Percentiles rank a stretch among this genome's conserved stretches.
These are phyloP conservation scores for Tillus elongatus DNA, from an alignment of 2,888 invertebrate genomes.

Conservation along the genomic window DNA sequence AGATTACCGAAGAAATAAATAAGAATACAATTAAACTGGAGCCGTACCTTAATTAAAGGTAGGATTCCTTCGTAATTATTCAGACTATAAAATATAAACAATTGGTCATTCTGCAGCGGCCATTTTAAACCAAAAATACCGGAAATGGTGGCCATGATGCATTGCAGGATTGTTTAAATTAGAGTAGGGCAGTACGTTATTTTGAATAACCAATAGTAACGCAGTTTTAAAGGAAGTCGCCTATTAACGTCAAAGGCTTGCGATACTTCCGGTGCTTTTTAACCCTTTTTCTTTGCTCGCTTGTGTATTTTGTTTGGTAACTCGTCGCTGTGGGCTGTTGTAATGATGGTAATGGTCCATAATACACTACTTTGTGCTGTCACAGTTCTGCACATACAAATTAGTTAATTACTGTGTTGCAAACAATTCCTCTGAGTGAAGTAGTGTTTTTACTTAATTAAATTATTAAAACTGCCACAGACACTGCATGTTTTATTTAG, in stretches of 20 bases:
- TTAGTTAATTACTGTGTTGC: conserved; percentile 9
- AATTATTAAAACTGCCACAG: too few species aligned
- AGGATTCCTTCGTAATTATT: conserved; percentile 13
- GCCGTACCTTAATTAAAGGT: conserved; percentile 15
- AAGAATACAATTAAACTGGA: conserved; percentile 18
- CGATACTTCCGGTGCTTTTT: conserved; percentile 25
- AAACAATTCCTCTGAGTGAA: conserved; percentile 3
- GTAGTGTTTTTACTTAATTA: neutral
- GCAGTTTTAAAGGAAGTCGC: conserved; percentile 24
- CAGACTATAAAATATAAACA: conserved; percentile 17
- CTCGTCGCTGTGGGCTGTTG: too few species aligned
- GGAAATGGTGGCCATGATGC: conserved; percentile 30
- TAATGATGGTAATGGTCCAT: too few species aligned
- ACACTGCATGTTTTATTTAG: too few species aligned
- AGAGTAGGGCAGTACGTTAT: conserved; percentile 23
- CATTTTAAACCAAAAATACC: conserved; percentile 26
- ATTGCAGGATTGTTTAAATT: conserved; percentile 27
- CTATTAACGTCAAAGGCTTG: conserved; percentile 27
- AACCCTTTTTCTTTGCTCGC: conserved; percentile 18
- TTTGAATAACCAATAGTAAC: conserved; percentile 25
- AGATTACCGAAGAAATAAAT: conserved; percentile 21
- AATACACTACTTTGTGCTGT: conserved; percentile 7
- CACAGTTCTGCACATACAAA: conserved; percentile 12
- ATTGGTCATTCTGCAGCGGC: conserved; percentile 20
- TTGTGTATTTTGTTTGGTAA: neutral